Base-by-base conservation (phyloP, 2,888 invertebrate genomes). In the Apamea monoglypha region DNA sequence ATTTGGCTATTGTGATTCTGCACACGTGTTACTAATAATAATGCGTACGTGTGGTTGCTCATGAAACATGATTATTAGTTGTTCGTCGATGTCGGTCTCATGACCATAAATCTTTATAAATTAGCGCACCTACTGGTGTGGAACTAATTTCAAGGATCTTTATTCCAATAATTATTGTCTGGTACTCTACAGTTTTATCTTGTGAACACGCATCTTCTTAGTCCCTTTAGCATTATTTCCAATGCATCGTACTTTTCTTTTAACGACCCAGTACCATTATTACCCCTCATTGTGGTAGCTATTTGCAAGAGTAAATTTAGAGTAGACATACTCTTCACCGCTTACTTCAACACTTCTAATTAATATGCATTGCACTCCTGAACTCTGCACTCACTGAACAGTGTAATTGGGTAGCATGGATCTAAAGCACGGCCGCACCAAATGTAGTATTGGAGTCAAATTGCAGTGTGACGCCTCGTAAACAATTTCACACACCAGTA, bases 1-100 rank as follows among this genome's bases (percentile, higher is more conserved):
- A 84, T 90, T 87, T 80, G 82, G 77, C 81, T 71, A 88, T 89
- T 88, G 87, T 88, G 74, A 81, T 76, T 86, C 80, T 72, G 78
- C 77, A 80, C 88, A 87, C 81, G 89, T 85, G 88, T 76, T 71
- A 29, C 69, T 74, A 78, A 79, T 87, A 80, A 69, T 81, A 85
- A 82, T 89, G 76, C 76, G 74, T 71, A 85, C 80, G 84, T 79
- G 76, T 67, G 68, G 76, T 86, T 72, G 59, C 16, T 61, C 53
- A 74, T 81, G 68, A 64, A 40, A 75, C 76, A 74, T 80, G 74
- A 74, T 80, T 69, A 74, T 68, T 76, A 69, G 64, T 68, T 71
- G 70, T n/a, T 59, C 44, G 36, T 77, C 68, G 59, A 73, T 72
- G 72, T 47, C 21, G 32, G 59, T 25, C 61, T 68, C 56, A 29